Conservation (phyloP, 2,113 vertebrate species). For the Ancistrus triradiatus region DNA sequence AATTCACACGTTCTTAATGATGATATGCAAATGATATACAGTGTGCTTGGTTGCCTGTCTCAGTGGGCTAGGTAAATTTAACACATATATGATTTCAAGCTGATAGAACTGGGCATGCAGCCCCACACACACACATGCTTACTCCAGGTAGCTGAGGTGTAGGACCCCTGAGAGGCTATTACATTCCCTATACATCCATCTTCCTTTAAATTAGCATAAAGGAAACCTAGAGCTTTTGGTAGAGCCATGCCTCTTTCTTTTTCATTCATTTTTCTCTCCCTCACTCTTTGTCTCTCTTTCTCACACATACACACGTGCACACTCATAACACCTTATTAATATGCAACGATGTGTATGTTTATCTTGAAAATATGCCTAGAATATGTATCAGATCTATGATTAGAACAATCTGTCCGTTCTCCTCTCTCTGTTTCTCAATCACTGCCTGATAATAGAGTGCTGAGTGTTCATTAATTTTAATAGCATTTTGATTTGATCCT, state of each 20-base stretch:
- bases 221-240: background rate
- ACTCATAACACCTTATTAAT: too few relatives aligned
- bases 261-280: background rate
- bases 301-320: background rate
- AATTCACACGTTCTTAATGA: background rate
- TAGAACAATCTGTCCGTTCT: background rate
- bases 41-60: background rate
- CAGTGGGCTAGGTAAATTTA: conserved; percentile 6
- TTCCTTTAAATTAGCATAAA: conserved; percentile 40
- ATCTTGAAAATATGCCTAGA: background rate
- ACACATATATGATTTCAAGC: background rate
- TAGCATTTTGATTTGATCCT: background rate
- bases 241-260: conserved; percentile 6
- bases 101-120: background rate
- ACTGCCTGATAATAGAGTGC: conserved; percentile 10
- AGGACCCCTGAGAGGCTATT: conserved; percentile 34
- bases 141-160: conserved; percentile 14
- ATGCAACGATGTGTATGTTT: background rate
- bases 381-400: background rate
- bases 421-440: background rate
- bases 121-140: background rate
- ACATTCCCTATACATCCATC: conserved; percentile 39
- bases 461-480: conserved; percentile 13
- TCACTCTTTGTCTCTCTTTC: background rate
- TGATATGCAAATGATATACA: conserved; percentile 8